phyloP scores from a whole-genome alignment of 2,888 invertebrate species.

The Capitulum mitella region DNA sequence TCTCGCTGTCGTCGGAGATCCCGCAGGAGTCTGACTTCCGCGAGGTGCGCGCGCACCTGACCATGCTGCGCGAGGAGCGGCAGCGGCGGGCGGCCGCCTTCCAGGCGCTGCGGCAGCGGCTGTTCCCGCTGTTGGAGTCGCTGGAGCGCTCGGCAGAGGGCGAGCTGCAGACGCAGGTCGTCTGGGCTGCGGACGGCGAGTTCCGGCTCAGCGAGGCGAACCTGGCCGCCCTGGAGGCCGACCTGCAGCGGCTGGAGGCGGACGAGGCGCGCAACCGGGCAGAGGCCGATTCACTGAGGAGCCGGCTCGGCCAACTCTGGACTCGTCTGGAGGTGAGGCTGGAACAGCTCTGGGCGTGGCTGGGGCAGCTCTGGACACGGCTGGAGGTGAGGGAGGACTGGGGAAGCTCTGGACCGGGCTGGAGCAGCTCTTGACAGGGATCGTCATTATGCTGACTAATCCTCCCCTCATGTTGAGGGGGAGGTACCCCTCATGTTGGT shows the following conservation, averaged over 20 bases:
- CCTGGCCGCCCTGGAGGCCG: not conserved
- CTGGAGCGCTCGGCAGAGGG: not conserved
- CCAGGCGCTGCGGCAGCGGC: not conserved
- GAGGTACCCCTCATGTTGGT: no score
- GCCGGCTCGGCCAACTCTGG: not conserved
- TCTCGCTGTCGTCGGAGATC: not conserved
- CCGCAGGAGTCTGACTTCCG: slow-evolving; percentile 1
- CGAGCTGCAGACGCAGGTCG: not conserved
- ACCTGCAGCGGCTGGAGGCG: not conserved
- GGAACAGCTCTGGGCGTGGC: not conserved
- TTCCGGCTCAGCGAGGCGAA: not conserved
- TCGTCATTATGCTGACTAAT: no score
- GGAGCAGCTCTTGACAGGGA: no score
- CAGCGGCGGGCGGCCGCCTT: not conserved
- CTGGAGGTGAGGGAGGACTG: not conserved
- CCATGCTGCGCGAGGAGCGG: not conserved
- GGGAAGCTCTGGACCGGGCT: no score
- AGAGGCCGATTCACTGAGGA: not conserved
- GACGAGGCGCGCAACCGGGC: not conserved
- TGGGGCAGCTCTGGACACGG: not conserved
- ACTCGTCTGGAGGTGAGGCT: not conserved
- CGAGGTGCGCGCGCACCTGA: not conserved
- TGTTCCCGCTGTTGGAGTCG: not conserved
- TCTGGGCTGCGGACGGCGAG: not conserved
- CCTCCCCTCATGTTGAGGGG: no score